Base-by-base conservation (phyloP, 2,888 invertebrate genomes). In the Cryptophagus acutangulus region DNA sequence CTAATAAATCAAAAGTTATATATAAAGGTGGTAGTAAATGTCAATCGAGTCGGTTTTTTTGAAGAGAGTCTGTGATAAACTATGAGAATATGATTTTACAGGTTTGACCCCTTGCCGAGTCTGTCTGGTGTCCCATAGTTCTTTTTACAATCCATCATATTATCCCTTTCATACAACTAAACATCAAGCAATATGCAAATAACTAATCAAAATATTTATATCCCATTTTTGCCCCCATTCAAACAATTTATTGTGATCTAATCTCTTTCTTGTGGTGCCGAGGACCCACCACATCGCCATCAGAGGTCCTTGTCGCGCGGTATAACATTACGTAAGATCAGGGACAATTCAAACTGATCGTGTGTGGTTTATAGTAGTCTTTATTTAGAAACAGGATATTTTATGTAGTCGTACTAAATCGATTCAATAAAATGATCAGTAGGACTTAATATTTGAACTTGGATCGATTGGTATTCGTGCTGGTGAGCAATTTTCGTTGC, bases 291-390 rank as follows among this genome's bases (percentile, higher is more conserved):
- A 52, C 62, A 52, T 55, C 46, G 59, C 46, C 44, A 46, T 52
- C 35, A 45, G 43, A n/a, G n/a, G n/a, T 39, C 51, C 51, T 53
- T 46, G 52, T 52, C 54, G 54, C 55, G 50, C 50, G 44, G 49
- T 58, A 59, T 58, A 52, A 53, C 50, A 47, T 58, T 59, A 58
- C 46, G 51, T 45, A 53, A 59, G 61, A 61, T 63, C 61, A 63
- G 55, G 61, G 58, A 51, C 56, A 43, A 50, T 46, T 40, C 41
- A 40, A 41, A 46, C 12, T 31, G 31, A 10, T 31, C 31, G 31
- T 31, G 31, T 31, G 31, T 31, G 31, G 31, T 15, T 31, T 13
- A 3, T 4, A 16, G n/a, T n/a, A n/a, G n/a, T n/a, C n/a, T n/a
- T n/a, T n/a, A n/a, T n/a, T n/a, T n/a, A n/a, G n/a, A n/a, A n/a